Evolutionary conservation across 2,888 invertebrate genomes (phyloP).

Genomic region (Parnassius mnemosyne): DNA sequence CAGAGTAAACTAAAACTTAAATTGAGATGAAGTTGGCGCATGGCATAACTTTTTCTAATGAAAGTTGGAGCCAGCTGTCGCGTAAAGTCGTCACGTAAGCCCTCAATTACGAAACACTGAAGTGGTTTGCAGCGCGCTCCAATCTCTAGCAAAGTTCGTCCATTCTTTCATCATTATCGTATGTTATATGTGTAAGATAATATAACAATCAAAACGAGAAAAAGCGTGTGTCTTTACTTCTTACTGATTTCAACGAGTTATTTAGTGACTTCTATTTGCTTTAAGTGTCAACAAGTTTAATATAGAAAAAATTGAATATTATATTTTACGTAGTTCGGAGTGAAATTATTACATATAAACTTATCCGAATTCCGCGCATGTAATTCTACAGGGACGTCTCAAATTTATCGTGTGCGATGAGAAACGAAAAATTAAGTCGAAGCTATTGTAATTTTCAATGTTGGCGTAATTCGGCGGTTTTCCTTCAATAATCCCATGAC

Average conservation of each 20-base stretch:
- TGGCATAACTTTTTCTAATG: slow-evolving; percentile 63
- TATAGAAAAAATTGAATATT: too few relatives aligned
- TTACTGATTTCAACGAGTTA: not conserved
- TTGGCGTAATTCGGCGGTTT: too few relatives aligned
- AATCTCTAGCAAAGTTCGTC: slow-evolving; percentile 66
- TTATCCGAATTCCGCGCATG: too few relatives aligned
- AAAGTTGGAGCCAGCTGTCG: slow-evolving; percentile 68
- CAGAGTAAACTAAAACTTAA: slow-evolving; percentile 59
- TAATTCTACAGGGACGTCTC: too few relatives aligned
- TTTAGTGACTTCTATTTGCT: not conserved
- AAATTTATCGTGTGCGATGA: too few relatives aligned
- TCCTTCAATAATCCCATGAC: too few relatives aligned
- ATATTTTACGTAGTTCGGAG: too few relatives aligned
- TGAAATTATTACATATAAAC: too few relatives aligned
- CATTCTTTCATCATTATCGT: slow-evolving; percentile 69
- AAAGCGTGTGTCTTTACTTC: not conserved
- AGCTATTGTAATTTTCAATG: too few relatives aligned
- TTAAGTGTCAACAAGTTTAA: too few relatives aligned
- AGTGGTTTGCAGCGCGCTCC: slow-evolving; percentile 56
- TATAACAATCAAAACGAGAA: slow-evolving; percentile 18
- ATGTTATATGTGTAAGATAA: slow-evolving; percentile 27
- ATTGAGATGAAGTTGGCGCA: slow-evolving; percentile 73
- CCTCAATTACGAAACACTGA: slow-evolving; percentile 77
- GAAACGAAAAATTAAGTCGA: too few relatives aligned
- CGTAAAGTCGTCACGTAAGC: slow-evolving; percentile 74